A percentile compares a stretch with the other conserved stretches of the same genome.
These are phyloP conservation scores for Xenopus petersii DNA, from an alignment of 2,797 vertebrate genomes.

Conservation along the genomic window DNA sequence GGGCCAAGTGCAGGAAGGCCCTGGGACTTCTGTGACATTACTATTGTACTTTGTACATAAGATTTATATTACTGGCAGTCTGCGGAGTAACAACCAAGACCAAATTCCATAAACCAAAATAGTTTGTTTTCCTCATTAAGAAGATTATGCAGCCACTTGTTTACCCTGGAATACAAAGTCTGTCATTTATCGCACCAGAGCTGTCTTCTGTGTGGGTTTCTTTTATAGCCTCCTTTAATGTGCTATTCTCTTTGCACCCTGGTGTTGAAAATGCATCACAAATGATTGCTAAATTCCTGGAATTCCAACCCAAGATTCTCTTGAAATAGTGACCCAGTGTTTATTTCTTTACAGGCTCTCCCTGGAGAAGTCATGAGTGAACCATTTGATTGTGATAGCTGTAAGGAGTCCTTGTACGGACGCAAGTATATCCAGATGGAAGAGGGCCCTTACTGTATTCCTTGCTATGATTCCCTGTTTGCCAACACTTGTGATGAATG, in stretches of 20 bases:
- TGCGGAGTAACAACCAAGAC: too few relatives aligned
- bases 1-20: too few relatives aligned
- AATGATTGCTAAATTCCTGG: neutral
- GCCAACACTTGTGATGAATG: constrained; percentile 97
- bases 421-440: constrained; percentile 97
- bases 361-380: constrained; percentile 79
- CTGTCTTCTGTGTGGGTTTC: neutral
- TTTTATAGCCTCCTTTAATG: neutral
- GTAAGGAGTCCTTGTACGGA: constrained; percentile 93
- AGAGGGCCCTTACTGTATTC: constrained; percentile 91
- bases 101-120: too few relatives aligned
- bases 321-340: neutral
- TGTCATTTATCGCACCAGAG: too few relatives aligned
- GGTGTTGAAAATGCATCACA: neutral
- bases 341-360: neutral
- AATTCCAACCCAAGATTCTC: neutral
- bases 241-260: neutral
- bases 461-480: constrained; percentile 93
- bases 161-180: too few relatives aligned
- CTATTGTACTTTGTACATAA: too few relatives aligned
- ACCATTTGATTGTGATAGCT: constrained; percentile 91
- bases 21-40: too few relatives aligned
- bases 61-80: too few relatives aligned
- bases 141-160: too few relatives aligned
- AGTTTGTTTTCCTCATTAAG: too few relatives aligned